Percentiles rank a stretch among this genome's conserved stretches.
Conservation (phyloP, 2,888 invertebrate species). For the Rhimphoctona megacephalus region DNA sequence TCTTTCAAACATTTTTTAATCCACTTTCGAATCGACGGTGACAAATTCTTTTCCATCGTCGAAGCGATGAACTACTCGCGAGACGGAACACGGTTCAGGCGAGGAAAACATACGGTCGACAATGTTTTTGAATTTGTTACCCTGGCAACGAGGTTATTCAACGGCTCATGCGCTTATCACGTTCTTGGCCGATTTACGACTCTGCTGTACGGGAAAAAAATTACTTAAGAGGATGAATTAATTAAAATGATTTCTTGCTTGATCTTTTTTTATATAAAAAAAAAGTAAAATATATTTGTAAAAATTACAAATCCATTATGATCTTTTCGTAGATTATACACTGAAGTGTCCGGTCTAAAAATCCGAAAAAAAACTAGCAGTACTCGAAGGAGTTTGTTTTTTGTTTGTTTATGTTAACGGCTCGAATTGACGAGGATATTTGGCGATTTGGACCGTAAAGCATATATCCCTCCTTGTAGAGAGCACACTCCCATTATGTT, state of each 20-base stretch:
- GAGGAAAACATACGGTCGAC: neutral
- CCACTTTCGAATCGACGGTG: conserved; percentile 78
- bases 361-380: conserved; percentile 12
- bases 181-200: neutral
- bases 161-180: neutral
- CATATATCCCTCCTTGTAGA: conserved; percentile 94
- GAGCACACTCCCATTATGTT: conserved; percentile 92
- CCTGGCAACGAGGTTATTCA: conserved; percentile 19
- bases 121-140: conserved; percentile 42
- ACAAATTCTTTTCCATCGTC: conserved; percentile 75
- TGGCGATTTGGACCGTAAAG: conserved; percentile 89
- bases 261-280: neutral
- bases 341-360: conserved; percentile 45
- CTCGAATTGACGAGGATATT: conserved; percentile 85
- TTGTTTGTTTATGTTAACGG: conserved; percentile 67
- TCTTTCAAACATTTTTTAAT: conserved; percentile 79
- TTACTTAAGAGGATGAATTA: neutral
- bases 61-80: neutral
- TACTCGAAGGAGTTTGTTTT: neutral
- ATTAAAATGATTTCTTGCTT: neutral
- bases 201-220: neutral
- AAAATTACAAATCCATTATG: conserved; percentile 57
- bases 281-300: conserved; percentile 35
- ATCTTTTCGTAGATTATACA: conserved; percentile 31
- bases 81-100: neutral